Base-by-base conservation (phyloP, 2,113 vertebrate species). In the Pelodiscus sinensis region DNA sequence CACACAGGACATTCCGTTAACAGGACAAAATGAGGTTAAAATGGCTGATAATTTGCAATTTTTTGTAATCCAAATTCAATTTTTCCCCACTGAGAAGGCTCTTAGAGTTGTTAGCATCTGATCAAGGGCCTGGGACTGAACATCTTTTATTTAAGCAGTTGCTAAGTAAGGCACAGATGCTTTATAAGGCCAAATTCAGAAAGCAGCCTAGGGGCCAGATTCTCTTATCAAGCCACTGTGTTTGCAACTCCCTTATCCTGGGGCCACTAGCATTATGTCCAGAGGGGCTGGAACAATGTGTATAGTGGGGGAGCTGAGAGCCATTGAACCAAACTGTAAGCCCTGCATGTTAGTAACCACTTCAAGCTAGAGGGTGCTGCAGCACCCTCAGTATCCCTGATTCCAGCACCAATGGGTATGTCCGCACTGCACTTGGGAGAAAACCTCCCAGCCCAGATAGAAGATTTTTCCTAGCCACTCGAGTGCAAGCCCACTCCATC, bases 1-100 rank as follows among this genome's bases (percentile, higher is more conserved):
- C 75, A 24, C 81, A 15, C 31, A 88, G 79, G 90, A 25, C 62
- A 89, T 81, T 79, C 87, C 68, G 54, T 94, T 54, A 88, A 54
- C 79, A 90, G 90, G 81, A 83, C 24, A 85, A 92, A 94, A 82
- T 1, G 44, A 95, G 90, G 91, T 91, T 91, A 90, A 92, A 90
- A 92, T 81, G 65, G 56, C 86, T 93, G 78, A 75, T 11, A 82
- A 79, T 80, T 2, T 78, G 18, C 21, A 2, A 15, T 12, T 14
- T 18, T 79, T 54, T n/a, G 9, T 57, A 87, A 82, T 2, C 65
- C 4, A 87, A 90, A 92, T 88, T 86, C 12, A 57, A 4, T 90
- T 85, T 83, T 58, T 92, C 71, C 71, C 51, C 71, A 24, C 44
- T n/a, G 18, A 12, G 21, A 31, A n/a, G 58, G n/a, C 3, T 68